A percentile compares a stretch with the other conserved stretches of the same genome.
phyloP scores from a whole-genome alignment of 2,888 invertebrate genomes.

The Hecatera dysodea region DNA sequence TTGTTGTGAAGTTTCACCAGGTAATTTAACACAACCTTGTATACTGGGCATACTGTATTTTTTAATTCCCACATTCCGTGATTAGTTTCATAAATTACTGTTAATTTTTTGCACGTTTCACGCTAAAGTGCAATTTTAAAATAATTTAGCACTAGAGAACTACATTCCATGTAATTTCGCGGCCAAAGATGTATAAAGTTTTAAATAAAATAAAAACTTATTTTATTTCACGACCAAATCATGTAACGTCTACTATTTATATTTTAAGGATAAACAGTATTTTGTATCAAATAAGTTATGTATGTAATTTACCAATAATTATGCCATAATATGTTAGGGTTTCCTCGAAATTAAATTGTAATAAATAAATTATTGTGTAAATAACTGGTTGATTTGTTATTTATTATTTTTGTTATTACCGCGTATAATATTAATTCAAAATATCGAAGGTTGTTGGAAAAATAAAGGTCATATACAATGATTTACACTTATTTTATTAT shows the following conservation, averaged over 20 bases:
- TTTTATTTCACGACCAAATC: conserved; percentile 52
- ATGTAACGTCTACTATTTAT: conserved; percentile 11
- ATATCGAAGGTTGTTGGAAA: conserved; percentile 60
- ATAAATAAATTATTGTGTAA: conserved; percentile 60
- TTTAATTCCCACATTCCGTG: conserved; percentile 51
- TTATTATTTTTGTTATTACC: conserved; percentile 60
- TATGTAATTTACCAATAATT: conserved; percentile 60
- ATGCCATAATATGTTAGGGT: conserved; percentile 72
- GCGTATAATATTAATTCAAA: conserved; percentile 45
- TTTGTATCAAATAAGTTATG: conserved; percentile 47
- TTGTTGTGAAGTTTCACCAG: neutral
- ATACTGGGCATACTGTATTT: conserved; percentile 10
- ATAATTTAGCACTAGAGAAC: conserved; percentile 40
- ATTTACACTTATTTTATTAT: conserved; percentile 42
- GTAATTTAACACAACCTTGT: neutral
- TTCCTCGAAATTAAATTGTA: conserved; percentile 50
- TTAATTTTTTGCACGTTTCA: conserved; percentile 17
- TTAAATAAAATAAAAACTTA: conserved; percentile 40
- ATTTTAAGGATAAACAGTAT: conserved; percentile 62
- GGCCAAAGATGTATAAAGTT: conserved; percentile 63
- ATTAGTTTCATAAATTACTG: conserved; percentile 15
- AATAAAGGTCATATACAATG: conserved; percentile 43
- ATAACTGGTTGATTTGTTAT: conserved; percentile 60
- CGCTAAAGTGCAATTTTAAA: conserved; percentile 12
- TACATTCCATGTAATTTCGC: conserved; percentile 59